Conservation (phyloP, 2,113 vertebrate species). For the Xiphias gladius region DNA sequence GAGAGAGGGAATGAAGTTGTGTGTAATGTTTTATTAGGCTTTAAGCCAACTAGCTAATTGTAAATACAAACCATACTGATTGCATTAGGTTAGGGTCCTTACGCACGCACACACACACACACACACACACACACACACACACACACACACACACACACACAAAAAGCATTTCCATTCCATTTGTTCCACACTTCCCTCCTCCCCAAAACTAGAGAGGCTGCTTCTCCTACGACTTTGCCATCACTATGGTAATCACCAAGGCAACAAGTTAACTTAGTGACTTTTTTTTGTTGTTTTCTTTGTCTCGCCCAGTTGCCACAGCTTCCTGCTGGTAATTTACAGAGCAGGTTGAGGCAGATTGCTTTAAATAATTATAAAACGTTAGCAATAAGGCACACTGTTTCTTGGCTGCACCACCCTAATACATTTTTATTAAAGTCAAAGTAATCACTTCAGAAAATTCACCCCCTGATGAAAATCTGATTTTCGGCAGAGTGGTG, state of each 20-base stretch:
- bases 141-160: background rate
- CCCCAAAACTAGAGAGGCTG: conserved; percentile 34
- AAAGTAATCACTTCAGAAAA: conserved; percentile 64
- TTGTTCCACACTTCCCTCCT: conserved; percentile 12
- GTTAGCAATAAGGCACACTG: conserved; percentile 4
- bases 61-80: conserved; percentile 37
- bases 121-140: conserved; percentile 6
- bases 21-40: conserved; percentile 42
- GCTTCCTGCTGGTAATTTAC: conserved; percentile 65
- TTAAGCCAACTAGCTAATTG: conserved; percentile 54
- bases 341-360: conserved; percentile 56
- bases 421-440: conserved; percentile 49
- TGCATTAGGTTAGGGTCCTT: conserved; percentile 24
- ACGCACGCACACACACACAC: conserved; percentile 33
- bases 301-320: conserved; percentile 18
- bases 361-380: conserved; percentile 60
- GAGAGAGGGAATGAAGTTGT: background rate
- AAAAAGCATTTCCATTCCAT: conserved; percentile 7
- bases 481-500: conserved; percentile 33
- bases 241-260: conserved; percentile 69
- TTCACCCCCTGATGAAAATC: conserved; percentile 59
- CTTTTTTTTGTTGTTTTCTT: conserved; percentile 57
- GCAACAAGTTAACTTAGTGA: conserved; percentile 73
- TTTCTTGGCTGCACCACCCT: conserved; percentile 17
- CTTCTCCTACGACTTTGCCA: conserved; percentile 43